Conservation (phyloP, 2,888 invertebrate genomes). For the Sesia apiformis region DNA sequence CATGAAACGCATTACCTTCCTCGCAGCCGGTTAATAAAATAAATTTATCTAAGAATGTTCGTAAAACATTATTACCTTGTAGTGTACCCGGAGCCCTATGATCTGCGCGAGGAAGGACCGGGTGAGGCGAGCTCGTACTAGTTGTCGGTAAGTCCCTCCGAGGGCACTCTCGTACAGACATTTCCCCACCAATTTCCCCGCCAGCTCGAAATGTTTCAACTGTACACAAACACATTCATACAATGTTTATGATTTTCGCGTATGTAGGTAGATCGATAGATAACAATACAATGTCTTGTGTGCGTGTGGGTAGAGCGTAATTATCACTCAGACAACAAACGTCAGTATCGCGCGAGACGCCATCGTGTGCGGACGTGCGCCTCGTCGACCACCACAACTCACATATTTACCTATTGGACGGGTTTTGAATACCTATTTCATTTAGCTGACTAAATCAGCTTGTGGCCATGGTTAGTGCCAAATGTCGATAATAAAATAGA, state of each 20-base stretch:
- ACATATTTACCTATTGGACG: no score
- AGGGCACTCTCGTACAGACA: constrained; percentile 95
- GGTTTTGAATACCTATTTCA: no score
- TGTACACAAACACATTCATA: constrained; percentile 13
- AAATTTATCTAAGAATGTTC: neutral
- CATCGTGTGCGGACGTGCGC: no score
- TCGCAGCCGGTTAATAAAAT: no score
- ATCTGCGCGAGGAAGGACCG: constrained; percentile 95
- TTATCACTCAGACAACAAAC: no score
- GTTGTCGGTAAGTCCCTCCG: constrained; percentile 90
- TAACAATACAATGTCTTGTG: neutral
- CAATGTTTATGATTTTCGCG: no score
- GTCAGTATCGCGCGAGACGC: no score
- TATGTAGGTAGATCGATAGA: neutral
- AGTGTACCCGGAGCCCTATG: constrained; percentile 93
- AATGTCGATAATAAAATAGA: no score
- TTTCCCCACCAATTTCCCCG: constrained; percentile 95
- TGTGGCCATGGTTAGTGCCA: no score
- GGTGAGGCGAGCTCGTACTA: constrained; percentile 92
- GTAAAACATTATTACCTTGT: constrained; percentile 77
- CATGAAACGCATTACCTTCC: no score
- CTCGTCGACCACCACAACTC: no score
- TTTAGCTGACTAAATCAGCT: no score
- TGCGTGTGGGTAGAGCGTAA: neutral
- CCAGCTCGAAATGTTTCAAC: constrained; percentile 92